Evolutionary conservation across 2,797 vertebrate genomes (phyloP).

Genomic region (Sebastes iracundus): DNA sequence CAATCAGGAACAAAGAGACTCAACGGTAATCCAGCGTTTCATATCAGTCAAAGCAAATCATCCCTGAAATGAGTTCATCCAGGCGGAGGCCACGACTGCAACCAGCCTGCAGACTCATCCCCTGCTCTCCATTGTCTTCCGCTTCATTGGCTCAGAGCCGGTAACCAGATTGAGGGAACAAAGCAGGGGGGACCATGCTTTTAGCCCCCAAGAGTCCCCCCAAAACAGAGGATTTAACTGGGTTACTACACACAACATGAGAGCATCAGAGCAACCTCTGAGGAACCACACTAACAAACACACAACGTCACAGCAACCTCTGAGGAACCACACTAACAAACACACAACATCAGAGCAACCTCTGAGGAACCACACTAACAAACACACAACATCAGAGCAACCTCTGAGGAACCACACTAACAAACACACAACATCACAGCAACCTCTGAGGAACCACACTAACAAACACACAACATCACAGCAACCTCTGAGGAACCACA

Average conservation of each 20-base stretch:
- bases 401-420: too few species aligned
- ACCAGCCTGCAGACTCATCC: conserved; percentile 39
- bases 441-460: too few species aligned
- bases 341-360: too few species aligned
- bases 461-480: too few species aligned
- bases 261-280: conserved; percentile 18
- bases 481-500: too few species aligned
- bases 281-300: neutral
- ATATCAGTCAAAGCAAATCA: conserved; percentile 78
- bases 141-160: conserved; percentile 82
- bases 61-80: conserved; percentile 74
- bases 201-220: conserved; percentile 40
- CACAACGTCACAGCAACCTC: too few species aligned
- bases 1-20: conserved; percentile 69
- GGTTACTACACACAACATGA: conserved; percentile 23
- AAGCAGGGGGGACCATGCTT: conserved; percentile 78
- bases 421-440: too few species aligned
- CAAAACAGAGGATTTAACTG: conserved; percentile 46
- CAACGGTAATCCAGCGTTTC: conserved; percentile 73
- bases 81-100: conserved; percentile 45
- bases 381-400: too few species aligned
- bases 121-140: conserved; percentile 68
- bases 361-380: too few species aligned
- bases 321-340: too few species aligned
- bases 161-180: conserved; percentile 82